Conservation (phyloP, 2,113 vertebrate genomes). For the Scopus umbretta region DNA sequence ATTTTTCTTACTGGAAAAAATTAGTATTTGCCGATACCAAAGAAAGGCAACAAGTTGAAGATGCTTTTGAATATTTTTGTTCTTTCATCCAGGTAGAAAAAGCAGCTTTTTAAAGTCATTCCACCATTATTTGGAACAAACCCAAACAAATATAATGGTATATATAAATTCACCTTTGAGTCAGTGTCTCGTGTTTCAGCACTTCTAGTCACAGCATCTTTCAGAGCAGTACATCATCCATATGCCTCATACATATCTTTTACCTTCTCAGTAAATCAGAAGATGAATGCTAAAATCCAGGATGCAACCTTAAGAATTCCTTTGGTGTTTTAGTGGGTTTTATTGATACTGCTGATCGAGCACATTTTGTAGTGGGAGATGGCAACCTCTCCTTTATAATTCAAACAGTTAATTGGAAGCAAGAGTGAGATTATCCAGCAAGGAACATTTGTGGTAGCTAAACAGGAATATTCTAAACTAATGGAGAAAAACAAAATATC, state of each 20-base stretch:
- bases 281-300: not conserved
- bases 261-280: constrained; percentile 33
- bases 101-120: not conserved
- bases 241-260: not conserved
- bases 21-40: not conserved
- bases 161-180: constrained; percentile 65
- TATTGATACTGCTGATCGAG: not conserved
- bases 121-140: constrained; percentile 24
- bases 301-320: not conserved
- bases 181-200: constrained; percentile 65
- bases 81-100: not conserved
- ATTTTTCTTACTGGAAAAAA: not conserved
- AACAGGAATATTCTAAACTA: not conserved
- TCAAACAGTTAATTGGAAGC: not conserved
- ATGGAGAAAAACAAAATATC: not conserved
- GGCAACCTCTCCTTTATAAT: not conserved
- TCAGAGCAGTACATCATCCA: constrained; percentile 34
- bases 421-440: not conserved
- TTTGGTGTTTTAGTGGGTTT: not conserved
- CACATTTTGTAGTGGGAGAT: not conserved
- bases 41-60: not conserved
- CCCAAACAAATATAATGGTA: constrained; percentile 19
- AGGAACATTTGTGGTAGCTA: not conserved
- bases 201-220: constrained; percentile 38
- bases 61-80: not conserved